Base-by-base conservation (phyloP, 2,888 invertebrate species). In the Eueremaeus valkanovi region DNA sequence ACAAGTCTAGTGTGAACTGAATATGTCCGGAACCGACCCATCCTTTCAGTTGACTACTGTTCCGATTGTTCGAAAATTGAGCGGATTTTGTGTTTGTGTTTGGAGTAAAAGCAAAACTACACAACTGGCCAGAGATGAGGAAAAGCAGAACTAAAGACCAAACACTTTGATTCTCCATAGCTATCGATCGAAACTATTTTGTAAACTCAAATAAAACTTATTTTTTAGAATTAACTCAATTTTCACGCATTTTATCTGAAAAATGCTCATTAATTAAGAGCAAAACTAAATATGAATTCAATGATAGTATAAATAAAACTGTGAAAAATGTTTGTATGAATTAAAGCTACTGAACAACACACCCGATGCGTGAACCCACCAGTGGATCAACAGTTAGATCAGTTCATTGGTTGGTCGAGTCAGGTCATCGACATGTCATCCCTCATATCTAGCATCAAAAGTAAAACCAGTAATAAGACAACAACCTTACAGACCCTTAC, bases 1-100 rank as follows among this genome's bases (percentile, higher is more conserved):
- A 49, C 40, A 78, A 51, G 27, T 78, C 78, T 5, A 78, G 72
- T 18, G 78, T 74, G 51, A 78, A 78, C 55, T 78, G 76, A 21
- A 78, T 72, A 27, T 78, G 78, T 27, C 75, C 75, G 21, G 72
- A 51, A 31, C 75, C 75, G n/a, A 72, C 51, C 75, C 75, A 75
- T 73, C 72, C 75, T 31, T 68, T 75, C 3, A 24, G 8, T 70
- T 70, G 70, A 70, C 70, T 70, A 42, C 42, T 70, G 24, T 70
- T 70, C 18, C 70, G 40, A 29, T 70, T 70, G 70, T 24, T 42
- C 16, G 40, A 0, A 3, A 42, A 21, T 24, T 42, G 45, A 45
- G 42, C 9, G 27, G 27, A n/a, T 24, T 70, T 70, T 42, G 45
- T 16, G 45, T 70, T 42, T 11, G 36, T 16, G 45, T 70, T 42